A percentile compares a stretch with the other conserved stretches of the same genome.
Evolutionary conservation across 2,888 invertebrate genomes (phyloP).

Genomic region (Metopia argyrocephala): DNA sequence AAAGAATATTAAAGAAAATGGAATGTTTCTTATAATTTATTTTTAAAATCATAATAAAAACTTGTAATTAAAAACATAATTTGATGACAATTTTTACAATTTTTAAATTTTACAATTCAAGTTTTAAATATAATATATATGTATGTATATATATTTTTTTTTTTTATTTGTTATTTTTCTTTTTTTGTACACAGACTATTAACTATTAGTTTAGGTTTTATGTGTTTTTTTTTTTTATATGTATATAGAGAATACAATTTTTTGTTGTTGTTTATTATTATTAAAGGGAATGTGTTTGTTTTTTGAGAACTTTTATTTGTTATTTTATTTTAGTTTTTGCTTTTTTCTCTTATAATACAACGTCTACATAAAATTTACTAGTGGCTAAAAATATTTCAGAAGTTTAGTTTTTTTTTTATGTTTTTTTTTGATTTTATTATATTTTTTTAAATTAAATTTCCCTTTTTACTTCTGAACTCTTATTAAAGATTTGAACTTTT

Average conservation of each 20-base stretch:
- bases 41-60: no score
- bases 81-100: no score
- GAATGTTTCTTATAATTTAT: no score
- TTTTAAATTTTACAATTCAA: no score
- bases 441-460: neutral
- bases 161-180: neutral
- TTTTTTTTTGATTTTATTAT: slow-evolving; percentile 21
- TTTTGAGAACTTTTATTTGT: neutral
- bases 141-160: neutral
- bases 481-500: slow-evolving; percentile 61
- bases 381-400: slow-evolving; percentile 56
- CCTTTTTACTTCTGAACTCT: slow-evolving; percentile 8
- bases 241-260: slow-evolving; percentile 17
- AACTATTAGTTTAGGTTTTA: slow-evolving; percentile 25
- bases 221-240: slow-evolving; percentile 2
- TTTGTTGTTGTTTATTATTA: neutral
- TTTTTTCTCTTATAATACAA: slow-evolving; percentile 51
- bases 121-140: neutral
- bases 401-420: slow-evolving; percentile 13
- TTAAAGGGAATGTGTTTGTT: slow-evolving; percentile 29
- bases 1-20: no score
- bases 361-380: slow-evolving; percentile 64
- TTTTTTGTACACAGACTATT: slow-evolving; percentile 17
- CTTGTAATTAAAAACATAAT: no score
- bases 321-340: slow-evolving; percentile 2